A percentile compares a stretch with the other conserved stretches of the same genome.
Evolutionary conservation across 2,113 vertebrate species (phyloP).

Genomic region (Bettongia penicillata): DNA sequence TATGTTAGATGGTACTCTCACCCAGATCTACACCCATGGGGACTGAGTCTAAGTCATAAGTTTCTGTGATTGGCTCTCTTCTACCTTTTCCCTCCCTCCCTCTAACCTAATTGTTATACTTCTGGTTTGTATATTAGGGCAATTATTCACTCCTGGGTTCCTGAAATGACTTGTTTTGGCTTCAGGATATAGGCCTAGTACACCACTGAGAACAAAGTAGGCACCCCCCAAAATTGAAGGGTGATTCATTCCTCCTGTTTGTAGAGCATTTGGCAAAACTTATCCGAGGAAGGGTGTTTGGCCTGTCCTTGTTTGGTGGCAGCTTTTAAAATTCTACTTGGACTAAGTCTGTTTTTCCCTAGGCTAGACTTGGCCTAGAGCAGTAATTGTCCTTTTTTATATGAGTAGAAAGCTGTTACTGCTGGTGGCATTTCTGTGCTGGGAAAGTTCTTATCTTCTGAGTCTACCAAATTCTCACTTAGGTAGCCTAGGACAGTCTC

Average conservation of each 20-base stretch:
- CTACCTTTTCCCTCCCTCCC: constrained; percentile 71
- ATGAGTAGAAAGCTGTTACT: constrained; percentile 28
- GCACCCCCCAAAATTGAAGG: not conserved
- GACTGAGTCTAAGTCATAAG: constrained; percentile 74
- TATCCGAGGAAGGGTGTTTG: constrained; percentile 19
- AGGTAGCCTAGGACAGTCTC: not conserved
- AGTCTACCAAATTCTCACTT: not conserved
- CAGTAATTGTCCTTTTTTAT: constrained; percentile 31
- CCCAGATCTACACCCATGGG: constrained; percentile 72
- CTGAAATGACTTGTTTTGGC: constrained; percentile 14
- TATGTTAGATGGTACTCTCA: constrained; percentile 77
- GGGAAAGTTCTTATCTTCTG: constrained; percentile 33
- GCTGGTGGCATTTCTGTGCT: constrained; percentile 17
- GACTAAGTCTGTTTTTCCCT: constrained; percentile 44
- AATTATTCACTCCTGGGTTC: constrained; percentile 61
- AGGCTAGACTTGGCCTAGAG: constrained; percentile 23
- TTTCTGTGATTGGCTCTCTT: constrained; percentile 74
- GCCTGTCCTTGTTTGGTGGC: constrained; percentile 22
- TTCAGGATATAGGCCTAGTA: constrained; percentile 45
- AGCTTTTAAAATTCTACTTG: constrained; percentile 41
- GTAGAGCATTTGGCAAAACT: constrained; percentile 33
- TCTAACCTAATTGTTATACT: constrained; percentile 71
- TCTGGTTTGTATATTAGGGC: constrained; percentile 75
- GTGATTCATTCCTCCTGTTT: not conserved
- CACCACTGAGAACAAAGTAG: constrained; percentile 28